Base-by-base conservation (phyloP, 2,888 invertebrate genomes). In the Melinaea menophilus region DNA sequence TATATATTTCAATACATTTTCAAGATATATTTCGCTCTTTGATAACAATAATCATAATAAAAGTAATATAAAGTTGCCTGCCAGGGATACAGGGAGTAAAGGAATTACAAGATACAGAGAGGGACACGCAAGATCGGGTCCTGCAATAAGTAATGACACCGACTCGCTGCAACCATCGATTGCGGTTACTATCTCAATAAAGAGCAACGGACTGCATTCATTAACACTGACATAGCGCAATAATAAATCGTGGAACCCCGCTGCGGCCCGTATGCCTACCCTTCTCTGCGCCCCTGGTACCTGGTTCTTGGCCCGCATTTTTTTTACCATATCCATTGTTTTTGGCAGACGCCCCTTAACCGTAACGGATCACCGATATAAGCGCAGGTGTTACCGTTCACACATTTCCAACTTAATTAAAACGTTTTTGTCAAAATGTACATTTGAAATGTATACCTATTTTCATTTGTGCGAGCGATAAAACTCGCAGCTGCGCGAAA, bases 181-280 rank as follows among this genome's bases (percentile, higher is more conserved):
- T 87, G 85, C 85, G 76, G 84, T 81, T 85, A 85, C 86, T 89
- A 90, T 90, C 89, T 90, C 88, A 89, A 90, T 90, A 90, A 90
- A 90, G 88, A 86, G 82, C 86, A 88, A 86, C 88, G 81, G 84
- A 88, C 88, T 85, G 87, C 85, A 86, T 89, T 90, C 90, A 90
- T 90, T 90, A 90, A 86, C 86, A 86, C 87, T 89, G 89, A 88
- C 90, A 86, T 85, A 84, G 82, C 79, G 85, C 80, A 85, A 88
- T 90, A 90, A 88, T 90, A 90, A 90, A 90, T 90, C 87, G 82
- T 83, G 88, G 86, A 83, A 79, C 88, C 90, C 89, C 83, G 86
- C 78, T 79, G 90, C 81, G 88, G 75, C 86, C 86, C 86, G 82
- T 84, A 85, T 86, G 84, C 78, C 82, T 82, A 79, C 84, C 84